Percentiles rank a stretch among this genome's conserved stretches.
These are phyloP conservation scores for Diabrotica balteata DNA, from an alignment of 2,888 invertebrate genomes.

Conservation along the genomic window DNA sequence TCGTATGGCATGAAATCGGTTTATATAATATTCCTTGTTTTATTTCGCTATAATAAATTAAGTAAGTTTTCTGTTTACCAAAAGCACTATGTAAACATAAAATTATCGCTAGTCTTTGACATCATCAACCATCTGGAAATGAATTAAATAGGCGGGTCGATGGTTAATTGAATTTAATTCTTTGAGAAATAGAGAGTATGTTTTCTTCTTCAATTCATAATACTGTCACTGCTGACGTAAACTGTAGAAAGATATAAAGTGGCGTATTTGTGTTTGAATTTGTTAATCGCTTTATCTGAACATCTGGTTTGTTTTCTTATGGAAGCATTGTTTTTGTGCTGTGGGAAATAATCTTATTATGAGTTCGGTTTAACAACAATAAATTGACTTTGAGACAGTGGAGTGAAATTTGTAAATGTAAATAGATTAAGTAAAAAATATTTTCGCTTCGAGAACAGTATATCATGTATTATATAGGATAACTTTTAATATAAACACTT, in stretches of 20 bases:
- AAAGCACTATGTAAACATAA: neutral
- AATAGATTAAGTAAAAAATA: no score
- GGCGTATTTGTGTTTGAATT: constrained; percentile 13
- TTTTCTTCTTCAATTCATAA: constrained; percentile 14
- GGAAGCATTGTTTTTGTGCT: constrained; percentile 3
- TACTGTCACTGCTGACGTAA: constrained; percentile 27
- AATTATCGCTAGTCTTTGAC: neutral
- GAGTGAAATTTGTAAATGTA: no score
- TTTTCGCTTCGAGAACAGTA: no score
- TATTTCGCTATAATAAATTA: neutral
- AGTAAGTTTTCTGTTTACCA: neutral
- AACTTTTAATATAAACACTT: no score
- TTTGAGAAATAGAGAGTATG: neutral
- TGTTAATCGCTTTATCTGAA: constrained; percentile 18
- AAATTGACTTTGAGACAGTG: no score
- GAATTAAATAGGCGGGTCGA: neutral
- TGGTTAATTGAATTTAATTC: constrained; percentile 1
- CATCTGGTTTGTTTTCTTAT: constrained; percentile 24
- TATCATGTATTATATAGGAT: no score
- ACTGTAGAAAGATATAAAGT: constrained; percentile 8
- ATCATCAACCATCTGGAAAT: constrained; percentile 1
- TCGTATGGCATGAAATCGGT: no score
- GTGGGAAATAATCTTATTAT: neutral
- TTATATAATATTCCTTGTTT: no score
- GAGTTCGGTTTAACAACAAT: no score